phyloP scores from a whole-genome alignment of 2,888 invertebrate species.

The Sipha maydis region DNA sequence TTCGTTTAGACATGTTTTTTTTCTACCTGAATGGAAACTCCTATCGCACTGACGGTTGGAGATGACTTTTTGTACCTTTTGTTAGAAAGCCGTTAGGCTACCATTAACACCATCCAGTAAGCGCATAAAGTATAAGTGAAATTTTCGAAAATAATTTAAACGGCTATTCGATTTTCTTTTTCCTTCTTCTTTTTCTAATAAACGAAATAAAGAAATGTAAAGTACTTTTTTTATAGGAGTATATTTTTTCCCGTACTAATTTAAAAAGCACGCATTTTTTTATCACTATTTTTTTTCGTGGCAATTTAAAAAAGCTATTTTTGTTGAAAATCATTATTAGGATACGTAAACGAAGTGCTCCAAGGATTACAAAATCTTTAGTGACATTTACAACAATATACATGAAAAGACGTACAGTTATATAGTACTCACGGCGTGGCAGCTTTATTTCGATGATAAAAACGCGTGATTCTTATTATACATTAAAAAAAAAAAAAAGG shows the following conservation, averaged over 20 bases:
- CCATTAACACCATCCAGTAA: slow-evolving; percentile 32
- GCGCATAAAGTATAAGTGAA: slow-evolving; percentile 32
- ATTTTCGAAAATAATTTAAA: slow-evolving; percentile 46
- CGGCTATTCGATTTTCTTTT: slow-evolving; percentile 13
- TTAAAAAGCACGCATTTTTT: slow-evolving; percentile 28
- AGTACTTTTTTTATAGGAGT: slow-evolving; percentile 8
- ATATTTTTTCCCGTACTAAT: not conserved
- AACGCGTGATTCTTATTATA: not conserved
- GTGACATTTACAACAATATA: not conserved
- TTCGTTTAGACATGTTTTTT: slow-evolving; percentile 44
- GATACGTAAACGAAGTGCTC: not conserved
- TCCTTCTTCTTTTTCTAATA: not conserved
- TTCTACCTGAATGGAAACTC: slow-evolving; percentile 31
- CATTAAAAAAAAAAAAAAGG: not conserved
- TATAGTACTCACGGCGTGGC: not conserved
- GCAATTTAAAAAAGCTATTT: slow-evolving; percentile 1
- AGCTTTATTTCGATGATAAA: slow-evolving; percentile 7
- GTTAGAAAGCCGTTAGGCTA: not conserved
- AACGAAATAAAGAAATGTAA: not conserved
- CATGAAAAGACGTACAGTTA: not conserved
- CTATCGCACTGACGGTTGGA: slow-evolving; percentile 46
- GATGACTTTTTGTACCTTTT: slow-evolving; percentile 42
- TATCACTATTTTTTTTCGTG: not conserved
- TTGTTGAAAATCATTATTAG: slow-evolving; percentile 28
- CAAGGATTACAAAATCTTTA: slow-evolving; percentile 16